These are phyloP conservation scores for Spisula subtruncata DNA, from an alignment of 2,888 invertebrate genomes.

Conservation along the genomic window DNA sequence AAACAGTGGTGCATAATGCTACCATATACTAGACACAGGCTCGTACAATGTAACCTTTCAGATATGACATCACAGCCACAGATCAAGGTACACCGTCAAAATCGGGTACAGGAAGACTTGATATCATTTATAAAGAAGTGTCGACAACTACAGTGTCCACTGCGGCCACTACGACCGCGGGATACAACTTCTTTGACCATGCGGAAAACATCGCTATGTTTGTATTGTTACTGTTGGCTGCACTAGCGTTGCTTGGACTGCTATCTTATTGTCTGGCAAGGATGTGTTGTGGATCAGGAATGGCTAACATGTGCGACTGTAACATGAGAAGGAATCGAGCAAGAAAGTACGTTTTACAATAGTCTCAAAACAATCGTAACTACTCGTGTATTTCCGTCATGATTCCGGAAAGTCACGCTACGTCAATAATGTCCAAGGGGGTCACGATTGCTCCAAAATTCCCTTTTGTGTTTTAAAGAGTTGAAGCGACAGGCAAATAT, in stretches of 20 bases:
- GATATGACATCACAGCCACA: constrained; percentile 57
- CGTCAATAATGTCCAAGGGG: too few species aligned
- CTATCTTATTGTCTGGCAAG: constrained; percentile 34
- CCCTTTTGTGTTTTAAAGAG: too few species aligned
- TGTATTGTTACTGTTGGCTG: constrained; percentile 47
- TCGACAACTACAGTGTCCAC: constrained; percentile 56
- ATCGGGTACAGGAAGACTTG: constrained; percentile 55
- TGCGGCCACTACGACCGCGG: constrained; percentile 47
- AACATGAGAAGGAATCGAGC: neutral
- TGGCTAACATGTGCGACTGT: constrained; percentile 32
- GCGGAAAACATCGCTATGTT: constrained; percentile 61
- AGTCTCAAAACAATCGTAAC: too few species aligned
- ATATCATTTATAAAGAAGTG: constrained; percentile 63
- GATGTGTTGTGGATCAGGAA: constrained; percentile 37
- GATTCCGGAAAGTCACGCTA: too few species aligned
- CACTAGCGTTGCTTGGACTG: constrained; percentile 53
- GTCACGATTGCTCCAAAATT: too few species aligned
- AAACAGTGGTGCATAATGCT: too few species aligned
- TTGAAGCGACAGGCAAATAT: too few species aligned
- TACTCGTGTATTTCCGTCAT: too few species aligned
- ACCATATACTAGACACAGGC: neutral
- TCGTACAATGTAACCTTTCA: constrained; percentile 19
- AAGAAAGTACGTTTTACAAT: neutral
- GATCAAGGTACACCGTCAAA: constrained; percentile 63
- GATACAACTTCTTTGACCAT: constrained; percentile 58